Conservation (phyloP, 1,140 invertebrate species). For the Lethrus apterus region DNA sequence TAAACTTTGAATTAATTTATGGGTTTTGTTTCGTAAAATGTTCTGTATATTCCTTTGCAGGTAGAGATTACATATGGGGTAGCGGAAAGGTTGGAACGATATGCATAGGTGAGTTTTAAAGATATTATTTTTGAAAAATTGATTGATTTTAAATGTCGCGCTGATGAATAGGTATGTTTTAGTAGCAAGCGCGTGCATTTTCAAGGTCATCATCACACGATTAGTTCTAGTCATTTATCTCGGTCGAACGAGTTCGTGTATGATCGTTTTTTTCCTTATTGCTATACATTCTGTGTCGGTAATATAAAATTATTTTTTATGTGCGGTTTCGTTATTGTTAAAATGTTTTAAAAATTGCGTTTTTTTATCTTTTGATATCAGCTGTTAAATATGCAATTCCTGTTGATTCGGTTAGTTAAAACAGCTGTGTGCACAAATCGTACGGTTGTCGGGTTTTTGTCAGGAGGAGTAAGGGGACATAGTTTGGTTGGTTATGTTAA, state of each 20-base stretch:
- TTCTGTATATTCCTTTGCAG: constrained; percentile 36
- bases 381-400: too few relatives aligned
- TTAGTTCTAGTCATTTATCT: neutral
- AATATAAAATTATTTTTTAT: too few relatives aligned
- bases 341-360: too few relatives aligned
- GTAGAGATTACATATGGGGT: constrained; percentile 58
- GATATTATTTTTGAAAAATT: neutral
- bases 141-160: neutral
- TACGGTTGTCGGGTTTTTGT: too few relatives aligned
- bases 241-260: neutral
- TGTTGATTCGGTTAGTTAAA: too few relatives aligned
- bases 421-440: too few relatives aligned
- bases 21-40: constrained; percentile 12
- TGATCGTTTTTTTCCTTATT: too few relatives aligned
- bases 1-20: neutral
- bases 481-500: too few relatives aligned
- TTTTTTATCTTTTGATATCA: too few relatives aligned
- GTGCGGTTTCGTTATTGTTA: too few relatives aligned
- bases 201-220: neutral
- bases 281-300: too few relatives aligned
- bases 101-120: constrained; percentile 27
- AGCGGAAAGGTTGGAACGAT: constrained; percentile 45
- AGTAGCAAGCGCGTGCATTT: neutral
- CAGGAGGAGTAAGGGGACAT: too few relatives aligned
- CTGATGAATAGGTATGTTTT: neutral